A percentile compares a stretch with the other conserved stretches of the same genome.
Evolutionary conservation across 2,113 vertebrate species (phyloP).

Genomic region (Callionymus lyra): DNA sequence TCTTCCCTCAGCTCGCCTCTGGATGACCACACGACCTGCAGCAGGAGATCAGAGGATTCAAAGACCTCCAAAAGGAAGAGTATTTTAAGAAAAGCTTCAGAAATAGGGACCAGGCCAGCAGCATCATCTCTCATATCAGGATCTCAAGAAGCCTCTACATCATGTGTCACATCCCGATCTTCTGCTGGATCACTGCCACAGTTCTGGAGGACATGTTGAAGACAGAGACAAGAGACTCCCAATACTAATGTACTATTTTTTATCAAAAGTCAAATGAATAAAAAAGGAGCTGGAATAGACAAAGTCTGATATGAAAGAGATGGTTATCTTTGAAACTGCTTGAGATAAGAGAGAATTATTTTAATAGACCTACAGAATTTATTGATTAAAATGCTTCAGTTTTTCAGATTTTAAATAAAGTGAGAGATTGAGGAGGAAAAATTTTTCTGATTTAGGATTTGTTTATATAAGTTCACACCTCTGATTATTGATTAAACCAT

Average conservation of each 20-base stretch:
- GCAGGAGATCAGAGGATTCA: not conserved
- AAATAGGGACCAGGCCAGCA: not conserved
- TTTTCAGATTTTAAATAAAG: too few relatives aligned
- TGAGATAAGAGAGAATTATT: too few relatives aligned
- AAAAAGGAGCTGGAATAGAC: not conserved
- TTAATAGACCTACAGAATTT: too few relatives aligned
- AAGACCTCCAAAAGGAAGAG: not conserved
- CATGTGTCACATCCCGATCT: conserved; percentile 4
- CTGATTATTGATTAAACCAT: too few relatives aligned
- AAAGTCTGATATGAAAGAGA: too few relatives aligned
- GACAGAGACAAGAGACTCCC: not conserved
- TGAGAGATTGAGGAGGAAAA: too few relatives aligned
- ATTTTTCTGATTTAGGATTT: too few relatives aligned
- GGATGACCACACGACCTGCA: conserved; percentile 1
- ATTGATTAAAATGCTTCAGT: too few relatives aligned
- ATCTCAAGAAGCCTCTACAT: not conserved
- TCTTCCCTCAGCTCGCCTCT: conserved; percentile 1
- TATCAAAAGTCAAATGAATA: not conserved
- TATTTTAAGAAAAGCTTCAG: not conserved
- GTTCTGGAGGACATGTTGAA: not conserved
- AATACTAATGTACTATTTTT: not conserved
- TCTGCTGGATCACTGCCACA: conserved; percentile 1
- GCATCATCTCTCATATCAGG: not conserved
- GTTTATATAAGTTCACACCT: too few relatives aligned
- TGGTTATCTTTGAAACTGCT: too few relatives aligned